phyloP scores from a whole-genome alignment of 1,140 invertebrate species.

The Leptinotarsa undecemlineata region DNA sequence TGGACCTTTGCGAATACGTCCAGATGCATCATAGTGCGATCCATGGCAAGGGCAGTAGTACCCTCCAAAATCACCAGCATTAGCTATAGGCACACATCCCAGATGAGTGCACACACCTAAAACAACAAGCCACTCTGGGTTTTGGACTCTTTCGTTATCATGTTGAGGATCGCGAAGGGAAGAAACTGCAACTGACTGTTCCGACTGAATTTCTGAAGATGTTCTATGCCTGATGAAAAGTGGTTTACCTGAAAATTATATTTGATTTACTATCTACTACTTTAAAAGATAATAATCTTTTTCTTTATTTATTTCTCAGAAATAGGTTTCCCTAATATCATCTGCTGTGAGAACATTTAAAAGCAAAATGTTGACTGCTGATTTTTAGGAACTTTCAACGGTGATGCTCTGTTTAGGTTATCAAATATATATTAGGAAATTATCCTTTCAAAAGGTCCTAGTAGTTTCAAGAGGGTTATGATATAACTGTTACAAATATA shows the following conservation, averaged over 20 bases:
- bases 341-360: too few species aligned
- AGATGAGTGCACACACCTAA: conserved; percentile 98
- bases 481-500: neutral
- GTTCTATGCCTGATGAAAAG: conserved; percentile 93
- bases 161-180: conserved; percentile 85
- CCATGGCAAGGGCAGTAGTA: conserved; percentile 99
- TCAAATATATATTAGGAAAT: neutral
- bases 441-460: neutral
- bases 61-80: conserved; percentile 90
- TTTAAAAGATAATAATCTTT: too few species aligned
- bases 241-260: conserved; percentile 69
- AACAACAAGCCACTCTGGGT: conserved; percentile 91
- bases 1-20: conserved; percentile 96
- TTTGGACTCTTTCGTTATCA: conserved; percentile 79
- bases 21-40: conserved; percentile 97
- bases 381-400: neutral
- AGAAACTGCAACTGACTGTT: conserved; percentile 72
- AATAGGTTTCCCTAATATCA: too few species aligned
- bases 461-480: neutral
- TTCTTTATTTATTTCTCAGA: too few species aligned
- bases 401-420: neutral
- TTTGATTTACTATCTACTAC: too few species aligned
- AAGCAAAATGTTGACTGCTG: neutral
- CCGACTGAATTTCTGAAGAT: conserved; percentile 77
- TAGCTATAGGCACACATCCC: conserved; percentile 94